Evolutionary conservation across 2,888 invertebrate species (phyloP), one percentile per base, ranked within the genome.

Genomic region (Aleiodes alternator): DNA sequence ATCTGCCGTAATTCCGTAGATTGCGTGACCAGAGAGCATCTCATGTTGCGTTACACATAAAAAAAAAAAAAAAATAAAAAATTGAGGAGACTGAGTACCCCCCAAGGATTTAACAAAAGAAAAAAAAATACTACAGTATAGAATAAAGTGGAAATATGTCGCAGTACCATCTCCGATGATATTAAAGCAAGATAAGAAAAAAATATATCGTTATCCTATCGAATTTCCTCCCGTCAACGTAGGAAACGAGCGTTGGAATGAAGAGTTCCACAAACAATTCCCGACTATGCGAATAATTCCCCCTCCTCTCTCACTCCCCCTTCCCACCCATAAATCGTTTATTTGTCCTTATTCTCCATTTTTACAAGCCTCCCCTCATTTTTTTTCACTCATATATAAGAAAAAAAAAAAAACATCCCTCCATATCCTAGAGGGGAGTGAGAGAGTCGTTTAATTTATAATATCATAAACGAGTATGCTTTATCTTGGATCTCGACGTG

Each of bases 1-100:
- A 64, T 64, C 59, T 48, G 64, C 9, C 23, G 50, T 59, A 69
- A 69, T 50, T 50, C 16, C 29, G 48, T 73, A 48, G 51, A 51
- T 73, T 43, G 69, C 73, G 69, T 73, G 73, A 73, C 56, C 59
- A 48, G 43, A 34, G 14, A 59, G 50, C 51, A 73, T 73, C 59
- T 50, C 48, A 68, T 48, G 14, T 11, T 55, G 55, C 16, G 48
- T 64, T 64, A 48, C 34, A 64, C 43, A 48, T 43, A 48, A 48
- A 11, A 12, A 12, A 38, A n/a, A 48, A 43, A 43, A 38, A 23
- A 48, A 48, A 57, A 43, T 34, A n/a, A 9, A 23, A 50, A 23
- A 2, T 34, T 38, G 29, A 31, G 23, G 8, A n/a, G 55, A n/a
- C 7, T 56, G 56, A 23, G 23, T 56, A n/a, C 9, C 31, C 4